Base-by-base conservation (phyloP, 2,113 vertebrate species). In the Gulo gulo region DNA sequence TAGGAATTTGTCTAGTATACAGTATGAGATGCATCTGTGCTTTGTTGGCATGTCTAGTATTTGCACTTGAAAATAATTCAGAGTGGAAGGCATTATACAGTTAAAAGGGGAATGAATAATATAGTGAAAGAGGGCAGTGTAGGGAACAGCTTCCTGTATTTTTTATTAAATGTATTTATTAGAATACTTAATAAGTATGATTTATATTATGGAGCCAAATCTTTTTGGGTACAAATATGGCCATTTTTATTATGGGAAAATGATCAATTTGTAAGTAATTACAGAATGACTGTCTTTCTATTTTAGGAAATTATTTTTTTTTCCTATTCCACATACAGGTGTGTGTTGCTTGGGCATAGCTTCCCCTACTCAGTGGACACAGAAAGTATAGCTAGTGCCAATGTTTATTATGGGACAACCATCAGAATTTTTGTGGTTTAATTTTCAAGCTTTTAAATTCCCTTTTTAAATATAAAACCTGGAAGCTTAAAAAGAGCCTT, bases 31-130 rank as follows among this genome's bases (percentile, higher is more conserved):
- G 59, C 13, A 52, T 47, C 29, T 92, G 14, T 92, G 36, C 63
- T 71, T 92, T 73, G 11, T 88, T 90, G 71, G 29, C 86, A 34
- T 79, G 39, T 45, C 34, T 90, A 36, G 45, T 84, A 36, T 91
- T 36, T 87, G 8, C 88, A 76, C 12, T 84, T 1, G 61, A 79
- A 96, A 81, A 11, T 55, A 94, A 47, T 78, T 84, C 36, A 96
- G 45, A 89, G 88, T 79, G 67, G 83, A 96, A 94, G 52, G 12
- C 21, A 5, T 91, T 90, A 63, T 50, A 63, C 1, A 52, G 63
- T 80, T 89, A 86, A 85, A 76, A 94, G 34, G 52, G 52, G 57
- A 96, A 88, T 92, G 26, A 95, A 61, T 81, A 96, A 34, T 84
- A n/a, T 18, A 57, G 59, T 82, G 57, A 94, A 85, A 92, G 80